These are phyloP conservation scores for Eubucco bourcierii DNA, from an alignment of 2,113 vertebrate species.

Conservation along the genomic window DNA sequence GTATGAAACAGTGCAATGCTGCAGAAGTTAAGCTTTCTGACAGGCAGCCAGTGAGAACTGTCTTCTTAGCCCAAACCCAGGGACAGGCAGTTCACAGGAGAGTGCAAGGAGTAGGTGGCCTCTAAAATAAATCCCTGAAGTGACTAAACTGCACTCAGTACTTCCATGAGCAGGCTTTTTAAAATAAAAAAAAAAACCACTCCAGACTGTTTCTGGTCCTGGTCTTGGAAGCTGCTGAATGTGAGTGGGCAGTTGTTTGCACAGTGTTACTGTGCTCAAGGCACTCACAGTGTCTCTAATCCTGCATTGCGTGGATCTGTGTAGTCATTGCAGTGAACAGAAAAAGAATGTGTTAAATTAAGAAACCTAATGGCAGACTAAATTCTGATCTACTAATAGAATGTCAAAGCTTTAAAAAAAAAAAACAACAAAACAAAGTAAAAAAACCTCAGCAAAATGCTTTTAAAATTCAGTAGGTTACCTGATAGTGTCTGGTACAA, in stretches of 20 bases:
- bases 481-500: constrained; percentile 10
- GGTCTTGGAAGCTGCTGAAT: neutral
- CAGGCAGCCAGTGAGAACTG: neutral
- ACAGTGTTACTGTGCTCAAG: fast-evolving
- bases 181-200: neutral
- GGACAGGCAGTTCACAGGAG: neutral
- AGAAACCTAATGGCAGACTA: constrained; percentile 3
- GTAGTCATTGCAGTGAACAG: neutral
- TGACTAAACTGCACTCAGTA: neutral
- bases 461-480: constrained; percentile 41
- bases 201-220: neutral
- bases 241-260: neutral
- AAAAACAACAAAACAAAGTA: neutral
- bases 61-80: neutral
- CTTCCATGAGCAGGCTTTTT: neutral
- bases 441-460: constrained; percentile 11
- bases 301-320: neutral
- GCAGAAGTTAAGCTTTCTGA: neutral
- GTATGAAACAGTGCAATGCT: neutral
- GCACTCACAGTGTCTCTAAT: neutral
- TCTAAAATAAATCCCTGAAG: neutral
- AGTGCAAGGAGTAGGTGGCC: neutral
- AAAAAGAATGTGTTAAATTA: neutral
- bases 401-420: neutral
- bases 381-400: constrained; percentile 25